Evolutionary conservation across 1,140 invertebrate genomes (phyloP), one percentile per base, ranked within the genome.

Genomic region (Ceratina japonica): DNA sequence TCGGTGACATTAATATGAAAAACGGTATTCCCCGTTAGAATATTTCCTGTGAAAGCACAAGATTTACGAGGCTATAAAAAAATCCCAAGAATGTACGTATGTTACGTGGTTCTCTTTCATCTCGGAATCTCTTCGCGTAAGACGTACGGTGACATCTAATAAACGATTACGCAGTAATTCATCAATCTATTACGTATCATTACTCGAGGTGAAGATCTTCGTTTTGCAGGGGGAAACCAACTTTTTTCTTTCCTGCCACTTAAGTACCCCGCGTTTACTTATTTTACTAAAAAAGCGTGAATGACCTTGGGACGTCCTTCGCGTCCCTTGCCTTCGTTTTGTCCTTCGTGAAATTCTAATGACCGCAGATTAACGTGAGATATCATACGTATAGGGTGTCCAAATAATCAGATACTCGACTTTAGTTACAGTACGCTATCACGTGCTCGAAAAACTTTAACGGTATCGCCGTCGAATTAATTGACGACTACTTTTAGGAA

Each of bases 1-100:
- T 75, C 15, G 20, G 22, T 15, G 18, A 49, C 3, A 13, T 51
- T 52, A 16, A 69, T 31, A n/a, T 12, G 20, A 31, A 59, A 49
- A 70, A 76, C 75, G 56, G 65, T 44, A 77, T 61, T 51, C 56
- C 20, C n/a, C 12, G 49, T 70, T 13, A 15, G 10, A 71, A 71
- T 71, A 52, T 71, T 61, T 70, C 31, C 52, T 68, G 64, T 56
- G 37, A 58, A 20, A 58, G 22, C 51, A 37, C 27, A 18, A 16
- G 2, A 1, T 71, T 77, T 71, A 71, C 2, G 58, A 62, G 18
- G 12, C 24, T 44, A 61, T 62, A 70, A 77, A 72, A n/a, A 62
- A 54, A 15, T 52, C 7, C 2, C 1, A 24, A 31, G 54, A 61
- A 61, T 69, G 10, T 49, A 49, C 31, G 22, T 56, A 66, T 10